phyloP scores from a whole-genome alignment of 2,888 invertebrate genomes.

The Dendrolimus houi region DNA sequence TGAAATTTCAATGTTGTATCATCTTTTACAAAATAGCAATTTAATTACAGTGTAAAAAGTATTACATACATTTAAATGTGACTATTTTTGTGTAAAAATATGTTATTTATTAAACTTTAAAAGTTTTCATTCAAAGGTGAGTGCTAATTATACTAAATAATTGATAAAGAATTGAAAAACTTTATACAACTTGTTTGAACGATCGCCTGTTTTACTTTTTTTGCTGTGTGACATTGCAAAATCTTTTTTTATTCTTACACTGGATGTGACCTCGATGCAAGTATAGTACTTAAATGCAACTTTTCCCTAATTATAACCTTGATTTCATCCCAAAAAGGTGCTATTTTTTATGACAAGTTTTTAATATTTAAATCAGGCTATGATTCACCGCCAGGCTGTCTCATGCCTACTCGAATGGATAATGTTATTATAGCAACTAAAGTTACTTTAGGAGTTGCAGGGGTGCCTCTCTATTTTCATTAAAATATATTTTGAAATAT shows the following conservation, averaged over 20 bases:
- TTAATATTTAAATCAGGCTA: not conserved
- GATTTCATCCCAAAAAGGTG: not conserved
- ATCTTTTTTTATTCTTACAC: not conserved
- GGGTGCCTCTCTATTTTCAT: too few species aligned
- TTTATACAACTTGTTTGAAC: not conserved
- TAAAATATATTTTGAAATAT: too few species aligned
- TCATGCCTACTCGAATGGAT: not conserved
- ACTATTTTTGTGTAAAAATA: not conserved
- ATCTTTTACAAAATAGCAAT: slow-evolving; percentile 1
- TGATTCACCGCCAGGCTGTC: not conserved
- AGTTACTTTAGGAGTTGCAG: too few species aligned
- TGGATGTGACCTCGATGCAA: not conserved
- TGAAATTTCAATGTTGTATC: not conserved
- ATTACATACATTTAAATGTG: not conserved
- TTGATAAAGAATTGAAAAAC: too few species aligned
- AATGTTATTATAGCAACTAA: not conserved
- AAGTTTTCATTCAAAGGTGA: slow-evolving; percentile 4
- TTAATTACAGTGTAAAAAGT: not conserved
- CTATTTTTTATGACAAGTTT: not conserved
- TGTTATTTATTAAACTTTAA: slow-evolving; percentile 4
- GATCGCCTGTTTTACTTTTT: not conserved
- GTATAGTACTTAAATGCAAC: not conserved
- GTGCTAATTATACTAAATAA: not conserved
- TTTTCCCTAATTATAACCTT: not conserved
- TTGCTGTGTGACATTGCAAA: not conserved